Base-by-base conservation (phyloP, 2,888 invertebrate species). In the Pedicia rivosa region DNA sequence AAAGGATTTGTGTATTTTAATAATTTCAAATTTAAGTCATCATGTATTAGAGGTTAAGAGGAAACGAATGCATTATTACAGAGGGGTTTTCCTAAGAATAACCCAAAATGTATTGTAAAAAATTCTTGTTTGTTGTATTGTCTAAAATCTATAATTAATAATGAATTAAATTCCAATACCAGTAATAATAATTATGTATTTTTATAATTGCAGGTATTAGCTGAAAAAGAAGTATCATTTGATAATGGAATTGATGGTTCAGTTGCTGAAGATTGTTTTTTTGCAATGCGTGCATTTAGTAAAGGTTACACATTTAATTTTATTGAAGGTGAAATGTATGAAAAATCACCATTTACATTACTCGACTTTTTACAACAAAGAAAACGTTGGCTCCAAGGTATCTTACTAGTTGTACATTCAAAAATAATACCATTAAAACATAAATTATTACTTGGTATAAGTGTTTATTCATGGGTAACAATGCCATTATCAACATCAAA, bases 251-350 rank as follows among this genome's bases (percentile, higher is more conserved):
- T 86, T 43, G 94, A 94, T 60, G 94, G 95, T 14, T 92, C 92
- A 1, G 84, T 95, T n/a, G 94, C 95, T 14, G 95, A 95, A 62
- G 95, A 95, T 59, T 94, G 92, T 55, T 95, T 78, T 59, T 95
- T 95, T 62, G 90, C 91, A 14, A 94, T 95, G 91, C 78, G 86
- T 45, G 94, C 94, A 3, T 88, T 79, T 59, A 73, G 75, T 43
- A 74, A 86, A 57, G 94, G 92, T 17, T 94, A 83, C 57, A 72
- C 80, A 14, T 95, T 95, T 60, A 86, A 90, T 57, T 95, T 94
- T 62, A 78, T 95, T 45, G 94, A 95, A 58, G 94, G 95, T 34
- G 95, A 95, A 65, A 94, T 95, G 94, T 92, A 92, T 81, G 95
- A 95, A 57, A 94, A 95, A 56, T 90, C 90, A 5, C 94, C 95